Base-by-base conservation (phyloP, 1,140 invertebrate genomes). In the Coelopa frigida region DNA sequence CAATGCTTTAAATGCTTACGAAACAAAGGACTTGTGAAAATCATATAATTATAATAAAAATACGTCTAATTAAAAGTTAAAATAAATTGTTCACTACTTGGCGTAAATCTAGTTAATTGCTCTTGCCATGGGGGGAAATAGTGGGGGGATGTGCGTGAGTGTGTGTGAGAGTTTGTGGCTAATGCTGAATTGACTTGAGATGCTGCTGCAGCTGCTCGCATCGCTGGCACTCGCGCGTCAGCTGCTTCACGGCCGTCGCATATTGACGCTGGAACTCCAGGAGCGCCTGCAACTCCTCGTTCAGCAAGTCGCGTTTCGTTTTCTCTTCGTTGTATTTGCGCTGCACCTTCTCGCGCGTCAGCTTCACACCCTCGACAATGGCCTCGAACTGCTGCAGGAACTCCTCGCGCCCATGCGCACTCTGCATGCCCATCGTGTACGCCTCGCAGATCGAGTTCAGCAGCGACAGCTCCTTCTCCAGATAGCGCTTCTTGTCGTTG, bases 381-480 rank as follows among this genome's bases (percentile, higher is more conserved):
- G 79, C 77, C 58, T 93, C 86, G 57, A 94, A 85, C 67, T 95
- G 89, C 44, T 83, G 79, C 50, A 94, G 75, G 67, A 94, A 94
- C 63, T 93, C 85, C 59, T 91, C 87, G 59, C 84, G 84, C 10
- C 79, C 78, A 47, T 77, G 77, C 6, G 69, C 56, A 17, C 81
- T 83, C 27, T 76, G 71, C 81, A 86, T 84, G 23, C 83, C 84
- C 68, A 88, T 80, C 51, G 84, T 81, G 73, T 93, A 95, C 67
- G 86, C 93, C 58, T 97, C 91, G 54, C 91, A 79, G 51, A 98
- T 93, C 1, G 93, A 97, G 74, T 97, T 95, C 5, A 98, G 71
- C 31, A 98, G 72, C 17, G 84, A 81, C 31, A 96, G 75, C 73
- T 98, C 94, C 67, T 94, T 96, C 36, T 83, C 83, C 49, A 96